Evolutionary conservation across 2,113 vertebrate genomes (phyloP).

Genomic region (Gobius niger): DNA sequence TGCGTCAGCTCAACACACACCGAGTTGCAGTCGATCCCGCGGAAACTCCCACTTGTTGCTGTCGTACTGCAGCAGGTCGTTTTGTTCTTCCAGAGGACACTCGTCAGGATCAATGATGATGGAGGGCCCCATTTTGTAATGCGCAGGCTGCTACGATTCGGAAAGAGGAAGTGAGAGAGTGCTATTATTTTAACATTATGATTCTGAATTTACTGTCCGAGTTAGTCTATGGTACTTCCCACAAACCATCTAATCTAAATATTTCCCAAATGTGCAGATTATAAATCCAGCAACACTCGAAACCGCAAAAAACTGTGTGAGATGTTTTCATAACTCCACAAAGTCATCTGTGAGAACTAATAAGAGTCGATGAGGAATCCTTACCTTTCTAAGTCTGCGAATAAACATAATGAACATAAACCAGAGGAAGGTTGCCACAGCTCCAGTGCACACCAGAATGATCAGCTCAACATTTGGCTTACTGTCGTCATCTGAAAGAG

Average conservation of each 20-base stretch:
- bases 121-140: conserved; percentile 90
- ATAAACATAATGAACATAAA: conserved; percentile 92
- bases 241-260: too few relatives aligned
- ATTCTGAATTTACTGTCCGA: neutral
- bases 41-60: conserved; percentile 96
- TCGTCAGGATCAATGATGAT: conserved; percentile 95
- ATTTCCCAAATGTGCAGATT: too few relatives aligned
- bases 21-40: conserved; percentile 81
- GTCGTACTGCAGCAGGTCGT: conserved; percentile 89
- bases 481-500: conserved; percentile 83
- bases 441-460: conserved; percentile 88
- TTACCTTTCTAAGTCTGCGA: conserved; percentile 89
- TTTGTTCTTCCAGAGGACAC: conserved; percentile 89
- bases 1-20: conserved; percentile 29
- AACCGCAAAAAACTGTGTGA: too few relatives aligned
- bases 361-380: neutral
- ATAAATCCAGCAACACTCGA: too few relatives aligned
- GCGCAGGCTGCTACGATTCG: conserved; percentile 72
- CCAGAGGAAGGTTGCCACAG: conserved; percentile 91
- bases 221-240: too few relatives aligned
- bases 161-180: conserved; percentile 50
- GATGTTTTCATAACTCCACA: too few relatives aligned
- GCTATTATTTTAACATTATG: too few relatives aligned
- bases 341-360: too few relatives aligned
- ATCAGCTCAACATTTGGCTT: conserved; percentile 90